Evolutionary conservation across 2,797 vertebrate species (phyloP), one percentile per base, ranked within the genome.

Genomic region (Paguma larvata): DNA sequence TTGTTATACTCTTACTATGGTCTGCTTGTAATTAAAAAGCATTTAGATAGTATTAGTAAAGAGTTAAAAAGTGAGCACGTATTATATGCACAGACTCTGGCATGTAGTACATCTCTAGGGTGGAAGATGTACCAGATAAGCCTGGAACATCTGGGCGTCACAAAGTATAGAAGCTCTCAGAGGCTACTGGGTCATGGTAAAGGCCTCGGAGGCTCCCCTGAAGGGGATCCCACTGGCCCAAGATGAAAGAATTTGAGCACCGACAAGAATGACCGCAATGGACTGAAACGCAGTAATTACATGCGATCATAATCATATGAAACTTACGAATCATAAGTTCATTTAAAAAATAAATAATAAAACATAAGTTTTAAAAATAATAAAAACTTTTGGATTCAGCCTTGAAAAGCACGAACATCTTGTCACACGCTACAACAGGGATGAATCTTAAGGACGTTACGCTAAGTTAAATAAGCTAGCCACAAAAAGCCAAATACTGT

Each of bases 331-430:
- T 63, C 2, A 83, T 1, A 2, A 68, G 2, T 65, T 93, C 14
- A 30, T 65, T 79, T 84, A 70, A 93, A 90, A 91, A 91, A 46
- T 41, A 84, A 65, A 80, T 48, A 77, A n/a, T 19, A 79, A 72
- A 41, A 56, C 51, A 62, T 46, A 75, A 48, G 34, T 25, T 79
- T 78, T 30, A n/a, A 86, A 87, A 92, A 89, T 30, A 96, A 87
- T 25, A 53, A 85, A 93, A 87, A 73, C 9, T 23, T 65, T 53
- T 72, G 51, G 18, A 89, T 72, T 89, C 44, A 88, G 18, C 13
- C 23, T 73, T 92, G 32, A 48, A 82, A 95, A 95, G 65, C 59
- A 70, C 89, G 14, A 1, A 78, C 63, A 93, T 84, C 46, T 63
- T 84, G 5, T 65, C 84, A 92, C 16, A 51, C 34, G 18, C 27